A percentile compares a stretch with the other conserved stretches of the same genome.
phyloP scores from a whole-genome alignment of 2,113 vertebrate species.

The Eretmochelys imbricata region DNA sequence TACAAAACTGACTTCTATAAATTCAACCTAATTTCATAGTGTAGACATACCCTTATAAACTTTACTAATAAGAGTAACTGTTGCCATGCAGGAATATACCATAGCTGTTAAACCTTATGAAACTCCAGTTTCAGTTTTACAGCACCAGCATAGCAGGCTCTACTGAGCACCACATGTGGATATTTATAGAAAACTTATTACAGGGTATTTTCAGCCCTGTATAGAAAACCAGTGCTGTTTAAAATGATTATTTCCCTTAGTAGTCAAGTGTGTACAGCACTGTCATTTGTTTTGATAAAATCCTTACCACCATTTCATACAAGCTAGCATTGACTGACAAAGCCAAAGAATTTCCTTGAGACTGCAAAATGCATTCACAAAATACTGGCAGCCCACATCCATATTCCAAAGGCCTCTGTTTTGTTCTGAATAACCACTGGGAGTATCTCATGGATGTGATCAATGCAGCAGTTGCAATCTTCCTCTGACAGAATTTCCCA shows the following conservation, averaged over 20 bases:
- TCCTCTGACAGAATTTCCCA: not conserved
- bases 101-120: slow-evolving; percentile 14
- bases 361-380: not conserved
- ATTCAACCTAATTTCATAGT: no score
- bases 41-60: not conserved
- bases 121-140: slow-evolving; percentile 36
- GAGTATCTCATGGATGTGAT: not conserved
- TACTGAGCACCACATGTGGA: slow-evolving; percentile 14
- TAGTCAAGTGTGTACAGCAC: slow-evolving; percentile 9
- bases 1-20: no score
- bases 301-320: not conserved
- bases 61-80: slow-evolving; percentile 16
- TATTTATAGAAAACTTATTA: slow-evolving; percentile 63
- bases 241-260: slow-evolving; percentile 46
- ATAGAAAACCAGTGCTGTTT: slow-evolving; percentile 15
- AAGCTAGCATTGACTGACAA: not conserved
- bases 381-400: not conserved
- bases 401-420: not conserved
- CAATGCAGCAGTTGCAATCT: not conserved
- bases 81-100: not conserved
- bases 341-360: not conserved
- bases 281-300: slow-evolving; percentile 41
- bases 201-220: not conserved
- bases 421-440: not conserved
- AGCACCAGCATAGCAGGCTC: slow-evolving; percentile 1